phyloP scores from a whole-genome alignment of 1,140 invertebrate genomes.

The Reticulitermes speratus region DNA sequence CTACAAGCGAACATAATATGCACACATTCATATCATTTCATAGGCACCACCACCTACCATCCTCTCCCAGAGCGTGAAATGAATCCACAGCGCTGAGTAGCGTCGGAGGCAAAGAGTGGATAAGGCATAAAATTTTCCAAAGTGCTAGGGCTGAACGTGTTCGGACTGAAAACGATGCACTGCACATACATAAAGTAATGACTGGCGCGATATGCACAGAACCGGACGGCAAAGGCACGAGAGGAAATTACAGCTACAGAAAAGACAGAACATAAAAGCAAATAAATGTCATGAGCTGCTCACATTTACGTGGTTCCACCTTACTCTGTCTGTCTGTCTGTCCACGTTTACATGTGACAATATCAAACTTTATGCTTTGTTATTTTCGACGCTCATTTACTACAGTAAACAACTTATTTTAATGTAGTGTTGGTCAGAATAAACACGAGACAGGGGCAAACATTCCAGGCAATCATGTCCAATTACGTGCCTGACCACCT shows the following conservation, averaged over 20 bases:
- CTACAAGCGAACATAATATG: no score
- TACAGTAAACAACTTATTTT: not conserved
- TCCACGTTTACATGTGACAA: not conserved
- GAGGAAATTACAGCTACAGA: no score
- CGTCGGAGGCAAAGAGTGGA: not conserved
- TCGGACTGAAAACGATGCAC: not conserved
- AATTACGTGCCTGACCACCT: not conserved
- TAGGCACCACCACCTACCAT: no score
- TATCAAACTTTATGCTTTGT: not conserved
- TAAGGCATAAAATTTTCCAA: not conserved
- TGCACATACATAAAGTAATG: not conserved
- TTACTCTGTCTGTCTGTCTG: not conserved
- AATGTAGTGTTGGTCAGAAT: not conserved
- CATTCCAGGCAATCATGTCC: not conserved
- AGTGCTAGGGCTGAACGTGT: not conserved
- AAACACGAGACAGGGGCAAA: not conserved
- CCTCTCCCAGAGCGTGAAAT: no score
- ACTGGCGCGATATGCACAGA: not conserved
- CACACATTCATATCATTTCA: no score
- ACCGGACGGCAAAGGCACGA: not conserved
- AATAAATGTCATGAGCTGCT: not conserved
- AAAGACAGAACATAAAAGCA: no score
- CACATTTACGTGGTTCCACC: not conserved
- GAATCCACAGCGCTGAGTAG: not conserved
- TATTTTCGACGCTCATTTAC: not conserved